Conservation (phyloP, 23 tunicate genomes). For the Phallusia fumigata region DNA sequence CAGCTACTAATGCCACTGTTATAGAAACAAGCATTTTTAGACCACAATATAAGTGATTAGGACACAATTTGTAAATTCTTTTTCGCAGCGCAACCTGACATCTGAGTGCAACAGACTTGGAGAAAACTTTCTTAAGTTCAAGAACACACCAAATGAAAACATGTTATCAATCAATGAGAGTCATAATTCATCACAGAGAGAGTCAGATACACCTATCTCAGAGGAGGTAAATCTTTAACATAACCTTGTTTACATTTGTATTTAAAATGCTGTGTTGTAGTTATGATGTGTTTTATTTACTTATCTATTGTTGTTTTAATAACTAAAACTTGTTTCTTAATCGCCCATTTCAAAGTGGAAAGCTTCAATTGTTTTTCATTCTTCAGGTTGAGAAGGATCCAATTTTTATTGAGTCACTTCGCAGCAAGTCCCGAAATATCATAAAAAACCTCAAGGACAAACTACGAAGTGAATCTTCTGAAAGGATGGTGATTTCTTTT, state of each 20-base stretch:
- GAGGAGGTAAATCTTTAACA: not conserved
- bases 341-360: too few species aligned
- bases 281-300: too few species aligned
- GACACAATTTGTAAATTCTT: not conserved
- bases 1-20: too few species aligned
- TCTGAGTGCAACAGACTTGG: not conserved
- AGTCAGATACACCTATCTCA: not conserved
- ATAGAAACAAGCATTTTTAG: too few species aligned
- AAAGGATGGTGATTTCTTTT: constrained; percentile 28
- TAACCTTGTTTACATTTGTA: too few species aligned
- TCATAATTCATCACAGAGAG: not conserved
- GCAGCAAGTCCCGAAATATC: constrained; percentile 60
- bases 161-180: not conserved
- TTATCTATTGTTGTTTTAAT: too few species aligned
- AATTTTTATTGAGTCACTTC: constrained; percentile 25
- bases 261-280: too few species aligned
- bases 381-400: constrained; percentile 33
- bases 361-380: not conserved
- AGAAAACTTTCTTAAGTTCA: not conserved
- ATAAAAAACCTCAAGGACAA: constrained; percentile 56
- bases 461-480: constrained; percentile 28
- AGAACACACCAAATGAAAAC: not conserved
- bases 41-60: too few species aligned
- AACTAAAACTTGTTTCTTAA: too few species aligned
- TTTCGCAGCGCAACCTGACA: not conserved